phyloP scores from a whole-genome alignment of 2,888 invertebrate species.

The Lysandra bellargus region DNA sequence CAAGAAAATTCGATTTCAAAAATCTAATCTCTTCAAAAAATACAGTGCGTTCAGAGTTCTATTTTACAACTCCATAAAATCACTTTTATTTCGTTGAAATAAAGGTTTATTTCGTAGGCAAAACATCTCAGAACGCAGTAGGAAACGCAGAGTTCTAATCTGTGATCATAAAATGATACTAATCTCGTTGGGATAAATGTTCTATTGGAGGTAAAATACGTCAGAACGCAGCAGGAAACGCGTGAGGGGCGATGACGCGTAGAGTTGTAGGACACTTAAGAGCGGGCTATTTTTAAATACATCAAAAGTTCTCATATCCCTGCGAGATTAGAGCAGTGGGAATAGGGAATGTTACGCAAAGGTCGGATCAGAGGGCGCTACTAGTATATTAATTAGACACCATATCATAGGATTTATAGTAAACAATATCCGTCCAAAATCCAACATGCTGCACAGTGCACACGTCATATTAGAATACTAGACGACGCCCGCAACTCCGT shows the following conservation, averaged over 20 bases:
- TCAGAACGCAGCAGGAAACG: background rate
- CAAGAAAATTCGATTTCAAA: background rate
- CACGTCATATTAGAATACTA: too few relatives aligned
- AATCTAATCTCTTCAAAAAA: background rate
- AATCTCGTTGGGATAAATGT: too few relatives aligned
- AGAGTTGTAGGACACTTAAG: slow-evolving; percentile 22
- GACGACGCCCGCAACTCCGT: too few relatives aligned
- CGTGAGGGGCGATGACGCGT: slow-evolving; percentile 14
- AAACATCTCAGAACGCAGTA: background rate
- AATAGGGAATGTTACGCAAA: too few relatives aligned
- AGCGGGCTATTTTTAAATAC: slow-evolving; percentile 23
- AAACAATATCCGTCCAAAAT: too few relatives aligned
- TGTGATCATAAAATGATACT: too few relatives aligned
- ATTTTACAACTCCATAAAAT: background rate
- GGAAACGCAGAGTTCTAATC: too few relatives aligned
- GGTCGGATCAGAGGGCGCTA: too few relatives aligned
- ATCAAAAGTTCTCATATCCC: slow-evolving; percentile 7
- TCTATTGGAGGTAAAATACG: too few relatives aligned
- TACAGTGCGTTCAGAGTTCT: background rate
- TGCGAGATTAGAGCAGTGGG: background rate
- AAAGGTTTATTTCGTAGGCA: background rate
- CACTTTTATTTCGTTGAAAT: background rate
- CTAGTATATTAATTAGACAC: too few relatives aligned
- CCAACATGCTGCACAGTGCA: too few relatives aligned
- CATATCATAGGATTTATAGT: too few relatives aligned